These are phyloP conservation scores for Pristionchus japonicus DNA, from an alignment of 2,888 invertebrate species.

Conservation along the genomic window DNA sequence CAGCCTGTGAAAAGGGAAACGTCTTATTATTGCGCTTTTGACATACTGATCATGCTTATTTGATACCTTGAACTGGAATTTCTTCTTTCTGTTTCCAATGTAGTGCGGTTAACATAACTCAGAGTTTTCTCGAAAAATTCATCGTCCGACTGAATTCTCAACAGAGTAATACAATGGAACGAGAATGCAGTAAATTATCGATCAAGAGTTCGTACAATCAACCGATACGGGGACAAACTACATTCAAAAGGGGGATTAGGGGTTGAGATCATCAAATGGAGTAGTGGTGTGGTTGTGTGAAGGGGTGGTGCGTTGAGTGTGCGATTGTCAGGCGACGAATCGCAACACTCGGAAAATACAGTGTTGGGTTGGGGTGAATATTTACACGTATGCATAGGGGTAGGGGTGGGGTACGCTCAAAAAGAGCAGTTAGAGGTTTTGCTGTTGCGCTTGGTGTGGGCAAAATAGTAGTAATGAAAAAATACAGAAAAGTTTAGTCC, in stretches of 20 bases:
- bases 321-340: neutral
- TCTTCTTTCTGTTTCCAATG: neutral
- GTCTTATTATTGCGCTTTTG: too few relatives aligned
- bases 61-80: too few relatives aligned
- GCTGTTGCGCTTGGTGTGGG: neutral
- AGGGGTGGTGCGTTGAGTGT: conserved; percentile 26
- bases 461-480: neutral
- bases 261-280: neutral
- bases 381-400: conserved; percentile 17
- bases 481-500: conserved; percentile 8
- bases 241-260: neutral
- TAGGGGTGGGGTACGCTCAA: neutral
- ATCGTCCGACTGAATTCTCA: conserved; percentile 17
- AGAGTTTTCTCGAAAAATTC: neutral
- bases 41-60: too few relatives aligned
- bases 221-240: neutral
- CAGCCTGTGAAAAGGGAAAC: too few relatives aligned
- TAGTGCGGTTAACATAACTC: neutral
- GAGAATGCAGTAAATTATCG: neutral
- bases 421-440: neutral
- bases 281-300: conserved; percentile 16
- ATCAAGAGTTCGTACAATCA: neutral
- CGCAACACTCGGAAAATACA: neutral
- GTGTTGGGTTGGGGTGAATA: neutral
- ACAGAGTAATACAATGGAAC: neutral